These are phyloP conservation scores for Xerus rutilus DNA, from an alignment of 2,797 vertebrate species.

Conservation along the genomic window DNA sequence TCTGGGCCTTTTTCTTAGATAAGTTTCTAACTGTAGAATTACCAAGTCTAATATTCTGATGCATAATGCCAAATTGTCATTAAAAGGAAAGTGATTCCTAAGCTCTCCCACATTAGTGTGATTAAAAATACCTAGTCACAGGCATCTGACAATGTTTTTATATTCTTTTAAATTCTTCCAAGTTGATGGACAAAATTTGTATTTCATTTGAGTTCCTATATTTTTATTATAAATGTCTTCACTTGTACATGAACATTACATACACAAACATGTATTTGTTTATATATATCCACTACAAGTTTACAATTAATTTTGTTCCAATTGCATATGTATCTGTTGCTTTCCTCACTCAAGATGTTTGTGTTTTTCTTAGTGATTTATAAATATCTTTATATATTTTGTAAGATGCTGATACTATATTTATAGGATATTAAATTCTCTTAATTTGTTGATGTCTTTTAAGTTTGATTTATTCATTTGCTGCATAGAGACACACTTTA, in stretches of 20 bases:
- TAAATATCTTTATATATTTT: neutral
- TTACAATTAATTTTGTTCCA: neutral
- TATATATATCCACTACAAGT: neutral
- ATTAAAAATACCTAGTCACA: neutral
- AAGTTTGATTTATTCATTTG: neutral
- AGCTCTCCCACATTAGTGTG: neutral
- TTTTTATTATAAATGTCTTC: neutral
- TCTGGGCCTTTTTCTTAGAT: constrained; percentile 1
- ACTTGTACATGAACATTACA: neutral
- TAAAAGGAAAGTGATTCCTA: constrained; percentile 23
- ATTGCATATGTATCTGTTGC: neutral
- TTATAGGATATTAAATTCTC: neutral
- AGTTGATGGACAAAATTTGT: neutral
- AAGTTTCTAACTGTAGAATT: constrained; percentile 16
- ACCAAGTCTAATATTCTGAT: constrained; percentile 3
- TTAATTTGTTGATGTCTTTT: neutral
- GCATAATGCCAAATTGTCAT: neutral
- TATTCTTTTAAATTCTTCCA: neutral
- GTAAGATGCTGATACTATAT: neutral
- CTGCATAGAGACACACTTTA: neutral
- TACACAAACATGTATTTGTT: neutral
- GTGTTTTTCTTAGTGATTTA: neutral
- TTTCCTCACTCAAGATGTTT: neutral
- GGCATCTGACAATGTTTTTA: neutral
- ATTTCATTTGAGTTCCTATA: neutral